A percentile compares a stretch with the other conserved stretches of the same genome.
phyloP scores from a whole-genome alignment of 2,888 invertebrate genomes.

The Parochlus steinenii region DNA sequence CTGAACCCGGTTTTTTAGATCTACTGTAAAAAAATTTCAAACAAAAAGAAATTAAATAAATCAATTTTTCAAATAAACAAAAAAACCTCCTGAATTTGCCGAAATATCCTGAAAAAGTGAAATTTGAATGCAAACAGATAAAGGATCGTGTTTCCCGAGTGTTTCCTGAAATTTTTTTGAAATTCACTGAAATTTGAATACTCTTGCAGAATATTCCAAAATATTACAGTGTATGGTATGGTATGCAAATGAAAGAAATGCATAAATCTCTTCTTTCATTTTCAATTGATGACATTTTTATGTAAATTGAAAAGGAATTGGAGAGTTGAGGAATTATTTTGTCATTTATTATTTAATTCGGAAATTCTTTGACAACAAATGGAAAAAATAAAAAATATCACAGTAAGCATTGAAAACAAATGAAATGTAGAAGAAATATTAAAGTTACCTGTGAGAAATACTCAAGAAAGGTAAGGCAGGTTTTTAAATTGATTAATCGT shows the following conservation, averaged over 20 bases:
- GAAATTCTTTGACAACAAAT: neutral
- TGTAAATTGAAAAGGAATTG: constrained; percentile 9
- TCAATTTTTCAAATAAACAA: no score
- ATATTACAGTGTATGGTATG: no score
- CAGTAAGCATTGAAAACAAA: neutral
- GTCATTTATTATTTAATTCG: constrained; percentile 10
- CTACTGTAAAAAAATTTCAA: no score
- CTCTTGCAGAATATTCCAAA: no score
- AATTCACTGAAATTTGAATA: no score
- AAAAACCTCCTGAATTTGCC: no score
- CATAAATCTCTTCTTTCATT: constrained; percentile 12
- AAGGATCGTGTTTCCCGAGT: no score
- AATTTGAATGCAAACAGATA: no score
- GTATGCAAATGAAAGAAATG: constrained; percentile 12
- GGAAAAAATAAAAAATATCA: neutral
- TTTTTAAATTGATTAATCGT: neutral
- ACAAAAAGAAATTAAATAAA: no score
- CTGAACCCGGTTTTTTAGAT: no score
- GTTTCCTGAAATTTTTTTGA: no score
- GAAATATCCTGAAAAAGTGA: no score
- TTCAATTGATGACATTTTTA: constrained; percentile 13
- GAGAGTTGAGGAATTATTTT: constrained; percentile 12
- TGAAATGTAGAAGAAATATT: constrained; percentile 2
- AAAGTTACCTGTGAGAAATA: constrained; percentile 3
- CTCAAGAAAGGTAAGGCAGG: neutral